A percentile compares a stretch with the other conserved stretches of the same genome.
These are phyloP conservation scores for Melanocharis versteri DNA, from an alignment of 2,113 vertebrate species.

Conservation along the genomic window DNA sequence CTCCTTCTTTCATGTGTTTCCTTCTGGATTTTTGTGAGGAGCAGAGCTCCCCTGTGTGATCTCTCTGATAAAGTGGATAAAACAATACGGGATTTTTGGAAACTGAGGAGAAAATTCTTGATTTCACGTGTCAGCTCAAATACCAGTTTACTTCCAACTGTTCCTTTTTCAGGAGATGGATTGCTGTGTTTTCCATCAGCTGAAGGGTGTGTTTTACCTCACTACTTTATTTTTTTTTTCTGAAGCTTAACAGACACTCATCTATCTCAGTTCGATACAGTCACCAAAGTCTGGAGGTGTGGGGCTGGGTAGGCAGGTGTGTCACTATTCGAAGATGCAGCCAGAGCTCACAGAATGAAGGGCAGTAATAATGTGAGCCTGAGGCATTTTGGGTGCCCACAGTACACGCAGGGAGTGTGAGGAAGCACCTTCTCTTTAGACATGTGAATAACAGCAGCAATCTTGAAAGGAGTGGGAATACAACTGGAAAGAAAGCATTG, in stretches of 20 bases:
- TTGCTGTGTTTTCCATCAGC: background rate
- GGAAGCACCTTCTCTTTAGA: background rate
- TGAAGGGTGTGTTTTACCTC: background rate
- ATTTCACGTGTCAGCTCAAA: background rate
- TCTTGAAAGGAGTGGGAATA: background rate
- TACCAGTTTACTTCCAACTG: background rate
- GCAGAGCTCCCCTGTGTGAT: background rate
- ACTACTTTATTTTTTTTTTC: background rate
- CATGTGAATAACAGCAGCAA: background rate
- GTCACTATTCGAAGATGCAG: background rate
- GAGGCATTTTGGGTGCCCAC: background rate
- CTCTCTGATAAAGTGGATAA: rapidly evolving
- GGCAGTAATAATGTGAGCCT: background rate
- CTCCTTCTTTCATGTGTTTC: background rate
- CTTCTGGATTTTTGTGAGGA: background rate
- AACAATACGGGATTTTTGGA: background rate
- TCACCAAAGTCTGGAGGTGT: background rate
- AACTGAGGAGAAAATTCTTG: background rate
- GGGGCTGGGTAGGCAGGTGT: background rate
- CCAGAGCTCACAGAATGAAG: background rate
- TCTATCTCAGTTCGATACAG: background rate
- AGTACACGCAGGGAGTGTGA: rapidly evolving
- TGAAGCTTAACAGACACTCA: background rate
- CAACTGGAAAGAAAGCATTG: background rate
- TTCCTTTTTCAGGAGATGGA: background rate